Evolutionary conservation across 2,797 vertebrate genomes (phyloP).

Genomic region (Chelon labrosus): DNA sequence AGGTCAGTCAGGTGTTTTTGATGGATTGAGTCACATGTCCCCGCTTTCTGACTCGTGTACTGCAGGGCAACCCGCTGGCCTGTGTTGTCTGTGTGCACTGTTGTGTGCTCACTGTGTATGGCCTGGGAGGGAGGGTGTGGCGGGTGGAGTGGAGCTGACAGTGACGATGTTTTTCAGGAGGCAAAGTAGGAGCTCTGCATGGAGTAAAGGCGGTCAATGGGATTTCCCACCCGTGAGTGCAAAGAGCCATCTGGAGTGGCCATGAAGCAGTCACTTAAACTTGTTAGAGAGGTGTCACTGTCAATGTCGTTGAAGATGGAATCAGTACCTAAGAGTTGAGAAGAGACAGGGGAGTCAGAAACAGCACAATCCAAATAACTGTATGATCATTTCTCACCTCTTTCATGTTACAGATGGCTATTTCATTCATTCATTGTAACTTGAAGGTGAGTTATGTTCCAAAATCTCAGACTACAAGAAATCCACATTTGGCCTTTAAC

Average conservation of each 20-base stretch:
- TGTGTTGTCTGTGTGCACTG: conserved; percentile 61
- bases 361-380: neutral
- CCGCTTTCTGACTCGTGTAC: conserved; percentile 11
- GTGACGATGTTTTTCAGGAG: conserved; percentile 84
- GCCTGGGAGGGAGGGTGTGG: neutral
- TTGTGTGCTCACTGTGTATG: conserved; percentile 1
- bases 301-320: conserved; percentile 94
- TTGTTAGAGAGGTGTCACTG: conserved; percentile 94
- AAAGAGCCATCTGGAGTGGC: conserved; percentile 87
- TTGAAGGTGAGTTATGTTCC: no score
- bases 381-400: no score
- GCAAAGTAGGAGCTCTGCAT: conserved; percentile 97
- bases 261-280: conserved; percentile 94
- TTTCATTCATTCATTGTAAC: no score
- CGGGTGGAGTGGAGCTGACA: neutral
- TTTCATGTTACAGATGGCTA: no score
- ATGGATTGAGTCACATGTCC: conserved; percentile 5
- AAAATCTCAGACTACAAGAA: no score
- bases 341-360: neutral
- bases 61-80: neutral
- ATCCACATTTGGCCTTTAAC: no score
- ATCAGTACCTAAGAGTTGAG: conserved; percentile 85
- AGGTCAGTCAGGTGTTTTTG: conserved; percentile 42
- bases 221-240: conserved; percentile 90
- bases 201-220: conserved; percentile 94